Percentiles rank a stretch among this genome's conserved stretches.
phyloP scores from a whole-genome alignment of 2,888 invertebrate species.

The Orthosia cruda region DNA sequence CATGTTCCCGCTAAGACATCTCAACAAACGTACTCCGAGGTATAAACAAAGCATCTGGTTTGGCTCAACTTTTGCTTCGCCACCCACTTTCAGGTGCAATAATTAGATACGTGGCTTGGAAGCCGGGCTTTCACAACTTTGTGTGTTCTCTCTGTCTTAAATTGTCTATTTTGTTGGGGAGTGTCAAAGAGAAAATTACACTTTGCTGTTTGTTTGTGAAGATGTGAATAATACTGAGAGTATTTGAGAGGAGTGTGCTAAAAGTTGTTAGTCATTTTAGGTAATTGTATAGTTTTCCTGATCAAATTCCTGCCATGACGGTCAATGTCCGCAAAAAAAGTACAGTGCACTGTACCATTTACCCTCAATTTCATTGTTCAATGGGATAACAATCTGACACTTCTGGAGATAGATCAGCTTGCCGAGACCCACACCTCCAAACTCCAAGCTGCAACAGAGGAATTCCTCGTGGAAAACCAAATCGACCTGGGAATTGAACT shows the following conservation, averaged over 20 bases:
- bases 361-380: no score
- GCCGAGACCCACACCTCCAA: no score
- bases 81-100: conserved; percentile 42
- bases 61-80: conserved; percentile 54
- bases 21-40: conserved; percentile 16
- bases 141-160: conserved; percentile 44
- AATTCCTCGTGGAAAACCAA: no score
- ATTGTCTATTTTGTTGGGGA: conserved; percentile 47
- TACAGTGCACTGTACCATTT: no score
- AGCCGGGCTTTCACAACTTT: conserved; percentile 43
- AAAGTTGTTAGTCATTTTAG: not conserved
- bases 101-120: conserved; percentile 56
- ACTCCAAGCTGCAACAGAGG: no score
- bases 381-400: no score
- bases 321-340: no score
- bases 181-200: conserved; percentile 48
- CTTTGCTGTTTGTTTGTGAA: not conserved
- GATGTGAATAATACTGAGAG: conserved; percentile 8
- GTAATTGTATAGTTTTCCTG: not conserved
- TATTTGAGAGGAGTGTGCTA: not conserved
- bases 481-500: no score
- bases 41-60: conserved; percentile 53
- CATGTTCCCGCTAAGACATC: conserved; percentile 51
- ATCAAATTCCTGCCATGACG: no score
- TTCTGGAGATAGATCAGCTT: no score